A percentile compares a stretch with the other conserved stretches of the same genome.
phyloP scores from a whole-genome alignment of 1,140 invertebrate genomes.

The Helicoverpa armigera region DNA sequence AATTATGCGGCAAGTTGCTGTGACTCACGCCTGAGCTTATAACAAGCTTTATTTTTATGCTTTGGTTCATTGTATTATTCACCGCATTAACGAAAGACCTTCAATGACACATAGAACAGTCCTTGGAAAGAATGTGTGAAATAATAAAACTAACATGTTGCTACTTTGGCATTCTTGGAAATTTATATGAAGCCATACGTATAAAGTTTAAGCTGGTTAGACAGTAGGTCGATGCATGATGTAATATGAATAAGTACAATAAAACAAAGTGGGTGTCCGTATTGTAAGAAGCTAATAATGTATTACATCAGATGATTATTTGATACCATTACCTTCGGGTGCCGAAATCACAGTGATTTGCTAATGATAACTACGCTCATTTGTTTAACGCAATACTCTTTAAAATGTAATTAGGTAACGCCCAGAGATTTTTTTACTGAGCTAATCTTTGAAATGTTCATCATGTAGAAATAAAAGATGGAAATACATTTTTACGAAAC shows the following conservation, averaged over 20 bases:
- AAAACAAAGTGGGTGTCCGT: background rate
- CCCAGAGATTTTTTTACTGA: too few relatives aligned
- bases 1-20: conserved; percentile 15
- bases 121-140: conserved; percentile 21
- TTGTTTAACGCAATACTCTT: too few relatives aligned
- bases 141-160: conserved; percentile 4
- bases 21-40: background rate
- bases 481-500: background rate
- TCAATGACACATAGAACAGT: conserved; percentile 6
- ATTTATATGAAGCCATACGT: conserved; percentile 12
- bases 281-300: background rate
- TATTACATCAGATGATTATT: background rate
- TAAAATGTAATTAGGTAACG: too few relatives aligned
- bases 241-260: conserved; percentile 1
- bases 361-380: too few relatives aligned
- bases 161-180: conserved; percentile 8
- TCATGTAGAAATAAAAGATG: too few relatives aligned
- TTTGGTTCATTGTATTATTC: conserved; percentile 7
- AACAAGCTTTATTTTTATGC: background rate
- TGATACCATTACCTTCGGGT: background rate
- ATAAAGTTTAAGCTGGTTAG: conserved; percentile 1
- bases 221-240: background rate
- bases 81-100: conserved; percentile 18
- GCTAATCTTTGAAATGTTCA: too few relatives aligned
- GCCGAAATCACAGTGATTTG: too few relatives aligned